Base-by-base conservation (phyloP, 2,888 invertebrate genomes). In the Macrophya annulata region DNA sequence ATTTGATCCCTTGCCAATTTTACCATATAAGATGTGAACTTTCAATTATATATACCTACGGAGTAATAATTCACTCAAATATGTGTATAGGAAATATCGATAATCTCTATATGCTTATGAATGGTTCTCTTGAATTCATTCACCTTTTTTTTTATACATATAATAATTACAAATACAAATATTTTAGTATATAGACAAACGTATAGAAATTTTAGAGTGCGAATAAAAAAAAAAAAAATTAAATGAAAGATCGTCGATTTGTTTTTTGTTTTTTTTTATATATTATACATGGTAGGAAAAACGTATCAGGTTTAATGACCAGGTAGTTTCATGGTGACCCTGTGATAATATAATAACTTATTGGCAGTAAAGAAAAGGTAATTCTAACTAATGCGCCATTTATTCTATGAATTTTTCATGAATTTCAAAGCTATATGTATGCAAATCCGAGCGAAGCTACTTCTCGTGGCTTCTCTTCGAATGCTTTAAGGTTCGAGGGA, bases 351-450 rank as follows among this genome's bases (percentile, higher is more conserved):
- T 91, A 91, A 91, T 91, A 91, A 90, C 90, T 89, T 90, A 92
- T 92, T 91, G 90, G 91, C 91, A 90, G 90, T 89, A 89, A 90
- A 91, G 89, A 88, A 88, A 90, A 88, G 89, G 89, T 90, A 90
- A 90, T 90, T 90, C 87, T 88, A 86, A 89, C 89, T 90, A 91
- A 90, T 90, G 90, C 90, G 89, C 87, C 89, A 90, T 91, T 90
- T 87, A 88, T 88, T 87, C 90, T 90, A 91, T 92, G 91, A 91
- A 92, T 92, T 91, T 92, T 92, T 91, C 92, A 92, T 92, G 91
- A 92, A 91, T 92, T 90, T 90, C 90, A 86, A 90, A 90, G 91
- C 90, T 91, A 90, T 92, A 92, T 92, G 90, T 92, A 92, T 92
- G 92, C 91, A 92, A 92, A 92, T 92, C 88, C 88, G 15, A 68